phyloP scores from a whole-genome alignment of 2,888 invertebrate species.

The Ceriagrion tenellum region DNA sequence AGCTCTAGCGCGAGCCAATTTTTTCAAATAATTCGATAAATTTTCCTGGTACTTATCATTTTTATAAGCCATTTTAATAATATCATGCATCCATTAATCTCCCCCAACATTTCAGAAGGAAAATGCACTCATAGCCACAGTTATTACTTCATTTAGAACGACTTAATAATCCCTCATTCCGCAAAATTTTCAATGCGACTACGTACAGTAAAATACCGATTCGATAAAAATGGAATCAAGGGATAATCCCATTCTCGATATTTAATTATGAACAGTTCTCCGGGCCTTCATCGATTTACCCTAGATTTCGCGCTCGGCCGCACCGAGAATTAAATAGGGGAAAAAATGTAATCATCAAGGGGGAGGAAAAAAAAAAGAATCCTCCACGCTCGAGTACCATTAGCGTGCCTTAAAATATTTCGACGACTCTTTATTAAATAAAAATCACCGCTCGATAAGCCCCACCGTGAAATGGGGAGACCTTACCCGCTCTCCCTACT shows the following conservation, averaged over 20 bases:
- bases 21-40: too few relatives aligned
- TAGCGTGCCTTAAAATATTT: slow-evolving; percentile 23
- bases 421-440: slow-evolving; percentile 26
- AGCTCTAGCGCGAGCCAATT: too few relatives aligned
- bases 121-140: neutral
- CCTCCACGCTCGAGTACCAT: neutral
- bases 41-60: too few relatives aligned
- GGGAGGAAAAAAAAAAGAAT: neutral
- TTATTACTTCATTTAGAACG: neutral
- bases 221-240: slow-evolving; percentile 17
- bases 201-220: neutral
- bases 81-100: neutral
- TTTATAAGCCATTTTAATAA: too few relatives aligned
- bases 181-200: neutral
- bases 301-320: slow-evolving; percentile 11
- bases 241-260: slow-evolving; percentile 22
- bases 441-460: slow-evolving; percentile 15
- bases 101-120: neutral
- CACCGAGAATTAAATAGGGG: neutral
- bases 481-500: neutral
- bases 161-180: neutral
- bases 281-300: neutral
- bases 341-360: neutral
- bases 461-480: neutral
- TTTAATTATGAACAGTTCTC: slow-evolving; percentile 4